phyloP scores from a whole-genome alignment of 2,113 vertebrate genomes.

The Rhabdomys dilectus region DNA sequence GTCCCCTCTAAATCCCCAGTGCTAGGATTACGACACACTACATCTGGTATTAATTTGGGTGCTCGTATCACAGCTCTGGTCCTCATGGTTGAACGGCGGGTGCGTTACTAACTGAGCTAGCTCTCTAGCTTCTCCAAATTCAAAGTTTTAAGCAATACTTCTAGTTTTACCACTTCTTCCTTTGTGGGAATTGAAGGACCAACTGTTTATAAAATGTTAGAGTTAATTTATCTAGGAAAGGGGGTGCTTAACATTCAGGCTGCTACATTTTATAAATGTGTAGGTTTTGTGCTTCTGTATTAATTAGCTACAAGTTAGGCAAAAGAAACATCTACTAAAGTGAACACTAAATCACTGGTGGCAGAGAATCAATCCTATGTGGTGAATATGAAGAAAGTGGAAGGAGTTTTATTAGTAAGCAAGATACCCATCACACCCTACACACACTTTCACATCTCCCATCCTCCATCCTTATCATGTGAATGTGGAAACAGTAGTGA shows the following conservation, averaged over 20 bases:
- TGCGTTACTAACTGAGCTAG: background rate
- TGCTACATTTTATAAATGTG: constrained; percentile 57
- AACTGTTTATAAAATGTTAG: constrained; percentile 47
- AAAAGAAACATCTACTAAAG: constrained; percentile 51
- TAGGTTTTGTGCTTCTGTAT: constrained; percentile 39
- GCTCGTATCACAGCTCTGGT: background rate
- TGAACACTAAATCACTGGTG: constrained; percentile 36
- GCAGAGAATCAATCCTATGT: constrained; percentile 50
- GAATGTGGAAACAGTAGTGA: constrained; percentile 11
- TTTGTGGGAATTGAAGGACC: constrained; percentile 12
- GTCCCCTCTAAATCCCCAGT: background rate
- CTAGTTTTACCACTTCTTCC: constrained; percentile 24
- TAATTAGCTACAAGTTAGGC: constrained; percentile 52
- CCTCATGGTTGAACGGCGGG: background rate
- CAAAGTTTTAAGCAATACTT: constrained; percentile 33
- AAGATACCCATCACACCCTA: background rate
- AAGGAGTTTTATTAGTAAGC: constrained; percentile 55
- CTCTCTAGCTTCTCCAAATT: background rate
- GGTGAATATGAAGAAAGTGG: constrained; percentile 20
- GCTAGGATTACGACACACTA: background rate
- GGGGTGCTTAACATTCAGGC: constrained; percentile 28
- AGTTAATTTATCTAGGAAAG: background rate
- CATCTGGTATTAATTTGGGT: background rate
- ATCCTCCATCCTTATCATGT: background rate
- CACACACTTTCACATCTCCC: background rate